Evolutionary conservation across 2,113 vertebrate genomes (phyloP).

Genomic region (Regulus satrapa): DNA sequence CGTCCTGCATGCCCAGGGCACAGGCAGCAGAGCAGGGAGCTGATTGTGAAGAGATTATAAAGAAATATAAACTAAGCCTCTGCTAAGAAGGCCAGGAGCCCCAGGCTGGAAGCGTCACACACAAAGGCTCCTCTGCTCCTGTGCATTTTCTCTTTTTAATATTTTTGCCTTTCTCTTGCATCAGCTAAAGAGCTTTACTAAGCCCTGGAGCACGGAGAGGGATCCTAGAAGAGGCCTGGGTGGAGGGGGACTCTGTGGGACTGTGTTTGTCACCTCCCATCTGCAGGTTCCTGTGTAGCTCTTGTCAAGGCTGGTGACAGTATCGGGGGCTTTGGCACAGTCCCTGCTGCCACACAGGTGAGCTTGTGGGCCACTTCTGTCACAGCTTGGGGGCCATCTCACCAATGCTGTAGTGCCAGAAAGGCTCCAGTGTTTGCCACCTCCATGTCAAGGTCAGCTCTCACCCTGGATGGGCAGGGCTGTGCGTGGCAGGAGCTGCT

Average conservation of each 20-base stretch:
- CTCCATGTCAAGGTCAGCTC: fast-evolving
- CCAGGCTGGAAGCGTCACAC: neutral
- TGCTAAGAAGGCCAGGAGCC: neutral
- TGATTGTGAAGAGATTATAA: neutral
- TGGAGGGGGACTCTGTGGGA: neutral
- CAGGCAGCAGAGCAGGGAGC: neutral
- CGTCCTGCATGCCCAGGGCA: neutral
- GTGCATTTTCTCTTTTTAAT: neutral
- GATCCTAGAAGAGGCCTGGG: neutral
- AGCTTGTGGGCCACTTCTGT: neutral
- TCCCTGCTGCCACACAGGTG: fast-evolving
- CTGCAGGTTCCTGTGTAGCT: neutral
- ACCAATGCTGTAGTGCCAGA: neutral
- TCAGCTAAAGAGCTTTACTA: neutral
- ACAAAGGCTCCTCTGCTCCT: neutral
- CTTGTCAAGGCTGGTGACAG: neutral
- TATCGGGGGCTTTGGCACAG: neutral
- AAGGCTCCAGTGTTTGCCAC: neutral
- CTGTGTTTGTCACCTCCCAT: neutral
- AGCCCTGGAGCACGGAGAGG: neutral
- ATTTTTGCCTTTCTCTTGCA: neutral
- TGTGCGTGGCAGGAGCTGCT: neutral
- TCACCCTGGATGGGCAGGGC: neutral
- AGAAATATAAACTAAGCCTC: neutral
- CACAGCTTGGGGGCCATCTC: neutral